Conservation (phyloP, 2,113 vertebrate species). For the Leucopsar rothschildi region DNA sequence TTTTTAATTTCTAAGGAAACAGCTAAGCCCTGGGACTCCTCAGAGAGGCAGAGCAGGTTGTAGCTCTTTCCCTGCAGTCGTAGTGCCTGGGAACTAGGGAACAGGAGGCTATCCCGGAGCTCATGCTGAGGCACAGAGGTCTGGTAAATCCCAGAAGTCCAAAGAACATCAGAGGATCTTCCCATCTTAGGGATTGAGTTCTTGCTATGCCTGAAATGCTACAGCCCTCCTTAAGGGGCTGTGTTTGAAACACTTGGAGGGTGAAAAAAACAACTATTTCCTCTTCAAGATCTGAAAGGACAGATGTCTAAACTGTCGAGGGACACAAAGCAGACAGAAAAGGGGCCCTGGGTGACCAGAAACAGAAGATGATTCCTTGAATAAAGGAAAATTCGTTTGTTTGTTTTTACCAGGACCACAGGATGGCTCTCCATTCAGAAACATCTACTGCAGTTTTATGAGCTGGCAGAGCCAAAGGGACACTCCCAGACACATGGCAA, state of each 20-base stretch:
- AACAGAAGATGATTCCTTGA: not conserved
- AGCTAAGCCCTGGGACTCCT: not conserved
- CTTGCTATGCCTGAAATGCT: not conserved
- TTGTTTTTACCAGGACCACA: not conserved
- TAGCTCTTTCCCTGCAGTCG: accelerated
- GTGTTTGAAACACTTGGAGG: not conserved
- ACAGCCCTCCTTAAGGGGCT: not conserved
- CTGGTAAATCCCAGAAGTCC: not conserved
- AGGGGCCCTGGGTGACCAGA: not conserved
- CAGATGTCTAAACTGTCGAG: not conserved
- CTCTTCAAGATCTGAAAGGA: not conserved
- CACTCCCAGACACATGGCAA: not conserved
- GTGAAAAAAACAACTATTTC: not conserved
- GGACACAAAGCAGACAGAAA: not conserved
- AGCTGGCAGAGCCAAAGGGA: not conserved
- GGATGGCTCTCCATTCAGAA: not conserved
- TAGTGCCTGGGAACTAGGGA: not conserved
- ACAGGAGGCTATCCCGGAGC: not conserved
- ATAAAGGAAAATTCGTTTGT: not conserved
- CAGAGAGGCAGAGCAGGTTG: not conserved
- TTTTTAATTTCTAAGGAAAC: not conserved
- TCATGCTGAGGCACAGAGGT: not conserved
- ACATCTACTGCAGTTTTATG: not conserved
- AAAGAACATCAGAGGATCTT: not conserved
- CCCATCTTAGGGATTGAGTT: accelerated